Base-by-base conservation (phyloP, 92 coral and sea anemone genomes). In the Virgularia gustaviana region DNA sequence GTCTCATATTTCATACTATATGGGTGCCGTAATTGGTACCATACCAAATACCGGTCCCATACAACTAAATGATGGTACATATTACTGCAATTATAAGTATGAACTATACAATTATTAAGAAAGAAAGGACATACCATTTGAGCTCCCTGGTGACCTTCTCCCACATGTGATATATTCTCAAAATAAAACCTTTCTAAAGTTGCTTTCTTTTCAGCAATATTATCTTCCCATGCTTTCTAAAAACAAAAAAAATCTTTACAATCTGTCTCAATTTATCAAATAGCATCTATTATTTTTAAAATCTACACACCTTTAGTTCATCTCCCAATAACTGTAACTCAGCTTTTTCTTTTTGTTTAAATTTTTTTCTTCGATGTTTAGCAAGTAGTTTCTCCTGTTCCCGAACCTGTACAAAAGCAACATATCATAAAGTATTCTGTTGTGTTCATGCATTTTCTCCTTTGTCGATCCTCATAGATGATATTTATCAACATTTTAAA, bases 331-430 rank as follows among this genome's bases (percentile, higher is more conserved):
- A 35, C 24, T 83, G 53, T 15, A 80, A 57, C 41, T 85, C 96
- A 63, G 39, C 70, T 23, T 62, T 77, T 63, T 73, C 81, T 62
- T 86, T 86, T 55, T 76, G 72, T 32, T 84, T 82, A 42, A 77
- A 83, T 49, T 80, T 87, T 70, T 80, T 75, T 8, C 85, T 77
- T 24, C 80, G 63, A 63, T 77, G 82, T 24, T 72, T 84, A 18
- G 96, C 84, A 76, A 89, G 87, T 29, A 78, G 82, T 75, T 83
- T 89, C 45, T 89, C 90, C 77, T 89, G 96, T 51, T 89, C 86
- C 77, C 96, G 79, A 56, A 89, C 85, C 90, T 88, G 41, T n/a
- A n/a, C n/a, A n/a, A n/a, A n/a, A n/a, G n/a, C n/a, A n/a, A n/a
- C n/a, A n/a, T n/a, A n/a, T n/a, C n/a, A n/a, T n/a, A n/a, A n/a